Percentiles rank a stretch among this genome's conserved stretches.
Evolutionary conservation across 2,113 vertebrate species (phyloP).

Genomic region (Trichomycterus rosablanca): DNA sequence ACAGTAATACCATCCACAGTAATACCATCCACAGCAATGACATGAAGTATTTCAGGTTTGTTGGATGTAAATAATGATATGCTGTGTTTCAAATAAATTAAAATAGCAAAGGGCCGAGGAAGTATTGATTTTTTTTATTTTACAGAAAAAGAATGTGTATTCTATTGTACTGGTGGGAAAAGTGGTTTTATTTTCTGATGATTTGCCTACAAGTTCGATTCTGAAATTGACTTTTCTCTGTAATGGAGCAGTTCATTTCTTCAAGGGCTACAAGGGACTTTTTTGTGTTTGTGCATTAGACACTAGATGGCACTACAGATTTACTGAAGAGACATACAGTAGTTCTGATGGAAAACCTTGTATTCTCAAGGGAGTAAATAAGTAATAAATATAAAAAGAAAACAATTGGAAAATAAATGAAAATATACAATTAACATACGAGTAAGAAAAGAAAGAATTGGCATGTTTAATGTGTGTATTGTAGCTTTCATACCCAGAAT

Average conservation of each 20-base stretch:
- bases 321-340: too few relatives aligned
- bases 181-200: too few relatives aligned
- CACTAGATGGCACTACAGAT: conserved; percentile 4
- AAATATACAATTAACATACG: too few relatives aligned
- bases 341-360: too few relatives aligned
- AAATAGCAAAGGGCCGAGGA: conserved; percentile 36
- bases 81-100: conserved; percentile 45
- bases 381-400: too few relatives aligned
- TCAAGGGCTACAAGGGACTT: not conserved
- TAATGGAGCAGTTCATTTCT: not conserved
- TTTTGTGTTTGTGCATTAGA: not conserved
- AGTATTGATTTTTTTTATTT: not conserved
- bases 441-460: too few relatives aligned
- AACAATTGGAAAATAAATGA: too few relatives aligned
- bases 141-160: not conserved
- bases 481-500: too few relatives aligned
- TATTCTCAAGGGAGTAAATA: too few relatives aligned
- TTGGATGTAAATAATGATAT: conserved; percentile 38
- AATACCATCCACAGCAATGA: conserved; percentile 4
- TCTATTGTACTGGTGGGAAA: not conserved
- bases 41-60: conserved; percentile 29
- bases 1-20: not conserved
- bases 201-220: too few relatives aligned
- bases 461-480: too few relatives aligned
- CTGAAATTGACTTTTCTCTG: too few relatives aligned